Evolutionary conservation across 1,140 invertebrate genomes (phyloP), one percentile per base, ranked within the genome.

Genomic region (Episyrphus balteatus): DNA sequence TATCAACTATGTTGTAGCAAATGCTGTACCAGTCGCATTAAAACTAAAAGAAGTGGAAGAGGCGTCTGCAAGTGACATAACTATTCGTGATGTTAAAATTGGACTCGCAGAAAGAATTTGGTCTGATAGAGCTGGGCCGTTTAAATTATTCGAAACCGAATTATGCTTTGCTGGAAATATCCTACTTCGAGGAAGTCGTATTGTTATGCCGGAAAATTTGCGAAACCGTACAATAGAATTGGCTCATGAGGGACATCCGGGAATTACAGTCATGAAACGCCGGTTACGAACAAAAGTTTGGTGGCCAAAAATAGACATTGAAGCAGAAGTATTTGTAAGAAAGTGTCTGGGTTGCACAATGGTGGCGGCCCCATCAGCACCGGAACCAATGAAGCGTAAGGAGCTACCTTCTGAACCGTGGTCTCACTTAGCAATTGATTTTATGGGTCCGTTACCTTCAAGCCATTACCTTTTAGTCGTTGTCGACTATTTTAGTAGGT

Each of bases 221-320:
- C 40, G 52, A 26, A 12, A 36, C 14, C 44, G 15, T 21, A 44
- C 57, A 8, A 38, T 68, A 41, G 15, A 47, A 1, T 47, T 54
- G 2, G 55, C 58, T 11, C 74, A 75, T 34, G 49, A 60, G 46
- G 64, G 61, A 17, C 75, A 76, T 55, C 58, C 63, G 2, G 73
- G 73, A 6, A 66, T 74, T 3, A 58, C 62, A 1, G 61, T 56
- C 8, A 78, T 76, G 70, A 78, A 78, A 55, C 48, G 54, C 3
- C 37, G 74, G 12, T 65, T 75, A 9, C 34, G 72, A 15, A 58
- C 51, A 15, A 70, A 75, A 55, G 57, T 74, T 6, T 76, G 69
- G 66, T 77, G 70, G 71, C 59, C 58, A 14, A 55, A 53, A 11
- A 62, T 76, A 0, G 68, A 77, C 48, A 51, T 51, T 38, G 60